Base-by-base conservation (phyloP, 2,113 vertebrate species). In the Megalops atlanticus region DNA sequence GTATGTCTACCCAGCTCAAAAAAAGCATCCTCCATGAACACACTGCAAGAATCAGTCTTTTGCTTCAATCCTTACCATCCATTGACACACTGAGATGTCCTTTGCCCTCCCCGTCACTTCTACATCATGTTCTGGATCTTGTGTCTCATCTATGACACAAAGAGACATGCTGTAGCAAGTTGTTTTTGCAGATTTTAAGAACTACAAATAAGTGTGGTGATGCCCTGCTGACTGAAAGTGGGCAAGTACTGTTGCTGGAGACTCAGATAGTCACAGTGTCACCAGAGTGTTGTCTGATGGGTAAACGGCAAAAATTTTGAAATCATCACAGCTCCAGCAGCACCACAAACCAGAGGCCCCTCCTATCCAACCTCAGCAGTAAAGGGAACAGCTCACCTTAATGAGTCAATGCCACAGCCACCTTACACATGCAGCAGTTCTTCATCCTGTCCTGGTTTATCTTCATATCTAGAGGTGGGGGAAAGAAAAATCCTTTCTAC, bases 261-360 rank as follows among this genome's bases (percentile, higher is more conserved):
- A 76, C 80, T 87, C 87, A 91, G 90, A 72, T 77, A 74, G 35
- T 84, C 54, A 88, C 74, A 64, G 40, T 49, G 1, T 89, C 89
- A 88, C 81, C 81, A 82, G n/a, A n/a, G 11, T 75, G 4, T 80
- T 49, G 81, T 90, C 89, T 78, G 89, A 82, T 83, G 89, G 88
- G 89, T 91, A 91, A 92, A 92, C 86, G 81, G 86, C 87, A 78
- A 83, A 82, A 80, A 83, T 31, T 21, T 21, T 36, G 33, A 76
- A 10, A 77, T 84, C 72, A 79, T 85, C 81, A 85, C 31, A 6
- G 33, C 45, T 47, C 24, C n/a, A 76, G 24, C 52, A 69, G 11
- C 38, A 54, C 21, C 31, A 38, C 14, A 1, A 2, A 24, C 8
- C 35, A 54, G 54, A 43, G 64, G 43, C 39, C 21, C 81, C 33